Conservation (phyloP, 2,888 invertebrate species). For the Eupithecia pulchellata region DNA sequence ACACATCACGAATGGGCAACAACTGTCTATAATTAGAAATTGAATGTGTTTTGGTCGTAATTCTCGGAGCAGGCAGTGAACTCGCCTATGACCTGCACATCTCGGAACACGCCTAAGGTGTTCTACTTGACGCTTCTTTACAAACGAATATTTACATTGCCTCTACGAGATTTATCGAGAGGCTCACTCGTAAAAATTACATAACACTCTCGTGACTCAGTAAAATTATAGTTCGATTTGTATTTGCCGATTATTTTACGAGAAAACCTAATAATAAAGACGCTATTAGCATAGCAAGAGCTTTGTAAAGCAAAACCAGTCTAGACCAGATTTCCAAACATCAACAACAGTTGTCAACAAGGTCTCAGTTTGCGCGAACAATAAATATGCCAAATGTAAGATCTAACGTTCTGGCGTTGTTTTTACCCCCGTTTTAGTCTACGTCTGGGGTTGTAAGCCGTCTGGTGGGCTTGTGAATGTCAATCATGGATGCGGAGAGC, state of each 20-base stretch:
- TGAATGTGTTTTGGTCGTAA: slow-evolving; percentile 57
- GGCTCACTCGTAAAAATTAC: neutral
- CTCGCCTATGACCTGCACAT: slow-evolving; percentile 56
- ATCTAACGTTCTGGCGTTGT: slow-evolving; percentile 34
- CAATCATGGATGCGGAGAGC: slow-evolving; percentile 71
- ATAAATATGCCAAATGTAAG: slow-evolving; percentile 31
- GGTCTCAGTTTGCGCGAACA: slow-evolving; percentile 25
- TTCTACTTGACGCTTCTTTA: slow-evolving; percentile 41
- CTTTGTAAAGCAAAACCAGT: slow-evolving; percentile 12
- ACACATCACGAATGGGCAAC: slow-evolving; percentile 52
- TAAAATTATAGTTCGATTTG: neutral
- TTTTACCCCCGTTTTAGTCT: slow-evolving; percentile 50
- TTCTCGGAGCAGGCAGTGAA: slow-evolving; percentile 58
- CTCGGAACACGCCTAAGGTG: slow-evolving; percentile 37
- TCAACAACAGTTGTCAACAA: slow-evolving; percentile 31
- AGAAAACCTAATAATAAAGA: neutral
- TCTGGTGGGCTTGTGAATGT: slow-evolving; percentile 64
- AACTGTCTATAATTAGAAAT: slow-evolving; percentile 69
- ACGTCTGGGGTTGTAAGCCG: slow-evolving; percentile 63
- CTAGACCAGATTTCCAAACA: slow-evolving; percentile 24
- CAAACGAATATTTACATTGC: slow-evolving; percentile 18
- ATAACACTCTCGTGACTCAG: neutral
- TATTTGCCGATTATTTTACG: neutral
- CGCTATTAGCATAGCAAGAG: slow-evolving; percentile 7
- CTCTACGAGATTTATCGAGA: neutral